Percentiles rank a stretch among this genome's conserved stretches.
Conservation (phyloP, 1,140 invertebrate species). For the Solenopsis invicta region DNA sequence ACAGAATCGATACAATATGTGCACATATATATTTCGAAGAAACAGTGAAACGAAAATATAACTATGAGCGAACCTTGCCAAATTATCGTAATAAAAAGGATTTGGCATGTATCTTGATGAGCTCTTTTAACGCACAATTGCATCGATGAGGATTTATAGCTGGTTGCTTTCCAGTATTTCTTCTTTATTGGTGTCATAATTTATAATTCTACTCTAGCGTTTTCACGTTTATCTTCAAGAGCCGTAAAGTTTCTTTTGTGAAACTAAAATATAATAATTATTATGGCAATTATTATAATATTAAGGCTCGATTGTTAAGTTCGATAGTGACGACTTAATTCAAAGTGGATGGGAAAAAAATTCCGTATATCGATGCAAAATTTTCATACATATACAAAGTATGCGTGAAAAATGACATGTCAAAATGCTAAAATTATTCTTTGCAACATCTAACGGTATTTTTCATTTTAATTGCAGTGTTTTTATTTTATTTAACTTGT, state of each 20-base stretch:
- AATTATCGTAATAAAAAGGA: slow-evolving; percentile 39
- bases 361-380: too few species aligned
- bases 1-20: slow-evolving; percentile 1
- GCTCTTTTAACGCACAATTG: slow-evolving; percentile 7
- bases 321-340: too few species aligned
- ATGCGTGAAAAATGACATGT: too few species aligned
- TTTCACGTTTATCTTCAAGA: not conserved
- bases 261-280: not conserved
- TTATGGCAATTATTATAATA: not conserved
- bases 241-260: not conserved
- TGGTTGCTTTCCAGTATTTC: not conserved
- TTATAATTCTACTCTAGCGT: not conserved
- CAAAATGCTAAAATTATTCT: too few species aligned
- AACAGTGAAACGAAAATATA: slow-evolving; percentile 40
- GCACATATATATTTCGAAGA: not conserved
- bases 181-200: not conserved
- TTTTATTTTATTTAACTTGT: too few species aligned
- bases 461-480: too few species aligned
- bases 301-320: not conserved
- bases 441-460: too few species aligned
- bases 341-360: too few species aligned
- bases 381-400: too few species aligned
- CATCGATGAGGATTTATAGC: slow-evolving; percentile 3
- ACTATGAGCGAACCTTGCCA: slow-evolving; percentile 1
- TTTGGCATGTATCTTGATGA: slow-evolving; percentile 16